Evolutionary conservation across 2,797 vertebrate species (phyloP).

Genomic region (Loris lydekkerianus): DNA sequence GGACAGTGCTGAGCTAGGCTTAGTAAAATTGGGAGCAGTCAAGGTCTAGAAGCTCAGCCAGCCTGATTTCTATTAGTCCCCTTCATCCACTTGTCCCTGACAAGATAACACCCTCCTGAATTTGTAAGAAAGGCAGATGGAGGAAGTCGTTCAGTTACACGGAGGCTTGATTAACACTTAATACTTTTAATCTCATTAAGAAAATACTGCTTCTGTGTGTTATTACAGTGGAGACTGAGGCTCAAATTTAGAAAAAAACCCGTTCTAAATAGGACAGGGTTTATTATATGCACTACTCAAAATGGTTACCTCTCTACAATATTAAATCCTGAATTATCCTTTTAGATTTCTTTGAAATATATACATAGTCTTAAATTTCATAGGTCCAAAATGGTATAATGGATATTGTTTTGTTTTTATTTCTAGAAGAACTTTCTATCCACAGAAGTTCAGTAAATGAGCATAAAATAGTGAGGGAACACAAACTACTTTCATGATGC

Average conservation of each 20-base stretch:
- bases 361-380: slow-evolving; percentile 8
- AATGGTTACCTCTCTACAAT: not conserved
- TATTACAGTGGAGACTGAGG: not conserved
- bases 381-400: not conserved
- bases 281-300: slow-evolving; percentile 17
- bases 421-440: slow-evolving; percentile 34
- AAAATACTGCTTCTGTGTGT: slow-evolving; percentile 11
- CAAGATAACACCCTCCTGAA: not conserved
- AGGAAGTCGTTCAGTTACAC: not conserved
- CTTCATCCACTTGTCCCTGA: not conserved
- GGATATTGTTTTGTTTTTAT: slow-evolving; percentile 16
- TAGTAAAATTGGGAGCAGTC: accelerated
- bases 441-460: slow-evolving; percentile 40
- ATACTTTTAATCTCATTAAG: slow-evolving; percentile 50
- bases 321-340: not conserved
- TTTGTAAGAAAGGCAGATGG: not conserved
- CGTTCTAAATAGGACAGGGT: slow-evolving; percentile 10
- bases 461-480: slow-evolving; percentile 59
- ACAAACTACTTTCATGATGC: not conserved
- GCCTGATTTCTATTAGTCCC: not conserved
- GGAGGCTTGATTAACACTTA: not conserved
- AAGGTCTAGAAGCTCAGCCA: not conserved
- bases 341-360: not conserved
- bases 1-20: accelerated
- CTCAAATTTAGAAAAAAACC: slow-evolving; percentile 30